Evolutionary conservation across 2,888 invertebrate genomes (phyloP).

Genomic region (Lasioglossum figueresi): DNA sequence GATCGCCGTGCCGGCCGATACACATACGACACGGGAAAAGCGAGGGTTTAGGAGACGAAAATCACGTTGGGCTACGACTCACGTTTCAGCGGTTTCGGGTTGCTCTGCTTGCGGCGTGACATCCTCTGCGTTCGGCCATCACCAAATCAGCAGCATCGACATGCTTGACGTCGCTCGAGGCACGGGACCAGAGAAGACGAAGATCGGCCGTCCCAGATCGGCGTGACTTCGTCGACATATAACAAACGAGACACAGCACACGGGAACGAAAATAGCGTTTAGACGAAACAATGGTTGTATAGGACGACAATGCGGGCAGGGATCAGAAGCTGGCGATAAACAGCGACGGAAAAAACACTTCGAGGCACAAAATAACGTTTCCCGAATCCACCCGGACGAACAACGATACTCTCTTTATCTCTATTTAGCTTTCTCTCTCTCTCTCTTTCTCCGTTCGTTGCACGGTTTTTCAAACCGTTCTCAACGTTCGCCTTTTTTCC

Average conservation of each 20-base stretch:
- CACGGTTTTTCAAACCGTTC: not conserved
- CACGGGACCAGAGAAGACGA: slow-evolving; percentile 49
- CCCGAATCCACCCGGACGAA: slow-evolving; percentile 44
- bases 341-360: slow-evolving; percentile 44
- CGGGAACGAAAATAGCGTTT: slow-evolving; percentile 33
- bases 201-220: slow-evolving; percentile 39
- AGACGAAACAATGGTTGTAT: slow-evolving; percentile 44
- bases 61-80: slow-evolving; percentile 84
- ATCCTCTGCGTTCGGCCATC: slow-evolving; percentile 85
- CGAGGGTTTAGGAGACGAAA: slow-evolving; percentile 6
- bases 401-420: not conserved
- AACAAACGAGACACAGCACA: slow-evolving; percentile 70
- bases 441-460: not conserved
- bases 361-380: slow-evolving; percentile 46
- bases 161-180: slow-evolving; percentile 66
- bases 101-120: slow-evolving; percentile 98
- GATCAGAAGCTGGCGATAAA: slow-evolving; percentile 12
- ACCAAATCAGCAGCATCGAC: slow-evolving; percentile 80
- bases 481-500: slow-evolving; percentile 16
- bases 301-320: slow-evolving; percentile 34
- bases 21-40: slow-evolving; percentile 4
- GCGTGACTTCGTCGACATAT: slow-evolving; percentile 54
- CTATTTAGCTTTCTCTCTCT: not conserved
- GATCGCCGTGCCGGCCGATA: not conserved
- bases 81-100: slow-evolving; percentile 98